These are phyloP conservation scores for Phodopus roborovskii DNA, from an alignment of 2,113 vertebrate species.

Conservation along the genomic window DNA sequence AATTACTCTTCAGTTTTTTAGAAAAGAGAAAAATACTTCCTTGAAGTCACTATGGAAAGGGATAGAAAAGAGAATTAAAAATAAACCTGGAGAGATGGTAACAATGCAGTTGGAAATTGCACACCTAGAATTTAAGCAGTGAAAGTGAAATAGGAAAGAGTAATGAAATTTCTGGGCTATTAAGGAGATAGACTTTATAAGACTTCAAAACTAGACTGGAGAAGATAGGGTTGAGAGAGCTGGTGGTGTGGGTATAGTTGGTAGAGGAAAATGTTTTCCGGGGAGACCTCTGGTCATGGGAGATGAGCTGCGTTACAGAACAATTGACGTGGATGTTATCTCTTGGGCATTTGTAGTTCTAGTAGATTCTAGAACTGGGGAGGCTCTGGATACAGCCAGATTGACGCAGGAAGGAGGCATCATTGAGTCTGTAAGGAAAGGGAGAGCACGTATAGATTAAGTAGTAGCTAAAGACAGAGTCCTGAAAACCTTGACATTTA, in stretches of 20 bases:
- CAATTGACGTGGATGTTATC: background rate
- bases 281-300: background rate
- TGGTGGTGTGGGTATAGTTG: background rate
- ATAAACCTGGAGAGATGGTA: background rate
- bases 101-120: background rate
- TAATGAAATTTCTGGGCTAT: background rate
- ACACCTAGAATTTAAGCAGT: background rate
- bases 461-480: slow-evolving; percentile 56
- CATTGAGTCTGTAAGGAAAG: background rate
- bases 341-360: background rate
- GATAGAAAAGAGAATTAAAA: background rate
- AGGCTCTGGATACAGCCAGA: background rate
- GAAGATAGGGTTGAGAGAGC: background rate
- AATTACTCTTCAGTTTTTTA: background rate
- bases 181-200: background rate
- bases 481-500: slow-evolving; percentile 67
- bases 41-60: background rate
- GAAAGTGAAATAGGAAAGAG: background rate
- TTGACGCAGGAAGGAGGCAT: background rate
- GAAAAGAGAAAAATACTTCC: background rate
- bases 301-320: background rate
- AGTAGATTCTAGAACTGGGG: background rate
- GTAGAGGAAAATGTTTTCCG: background rate
- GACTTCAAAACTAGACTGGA: background rate
- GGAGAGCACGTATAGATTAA: background rate